phyloP scores from a whole-genome alignment of 2,888 invertebrate genomes.

The Agelastica alni region DNA sequence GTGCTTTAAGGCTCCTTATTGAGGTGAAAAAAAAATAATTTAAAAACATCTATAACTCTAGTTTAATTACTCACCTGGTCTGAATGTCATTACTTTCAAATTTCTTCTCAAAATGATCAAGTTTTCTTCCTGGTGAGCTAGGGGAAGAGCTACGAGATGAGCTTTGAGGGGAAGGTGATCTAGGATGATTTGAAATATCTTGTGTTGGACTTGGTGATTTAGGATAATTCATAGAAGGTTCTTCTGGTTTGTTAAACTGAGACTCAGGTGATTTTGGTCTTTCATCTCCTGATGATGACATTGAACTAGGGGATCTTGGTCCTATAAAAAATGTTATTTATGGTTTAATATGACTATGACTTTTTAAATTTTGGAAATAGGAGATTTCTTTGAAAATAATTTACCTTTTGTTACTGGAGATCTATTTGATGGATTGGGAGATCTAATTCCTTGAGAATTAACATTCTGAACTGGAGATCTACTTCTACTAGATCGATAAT shows the following conservation, averaged over 20 bases:
- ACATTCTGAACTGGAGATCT: slow-evolving; percentile 16
- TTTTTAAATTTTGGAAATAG: too few species aligned
- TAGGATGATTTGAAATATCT: slow-evolving; percentile 3
- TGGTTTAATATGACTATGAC: too few species aligned
- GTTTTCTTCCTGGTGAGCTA: slow-evolving; percentile 1
- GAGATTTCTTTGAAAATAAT: too few species aligned
- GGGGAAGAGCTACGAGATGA: slow-evolving; percentile 18
- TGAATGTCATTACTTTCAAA: too few species aligned
- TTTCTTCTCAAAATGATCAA: slow-evolving; percentile 9
- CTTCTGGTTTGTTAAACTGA: not conserved
- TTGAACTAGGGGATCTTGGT: slow-evolving; percentile 7
- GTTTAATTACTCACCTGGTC: too few species aligned
- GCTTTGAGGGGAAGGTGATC: slow-evolving; percentile 39
- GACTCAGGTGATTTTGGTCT: slow-evolving; percentile 3
- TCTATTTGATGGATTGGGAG: slow-evolving; percentile 8
- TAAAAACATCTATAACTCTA: too few species aligned
- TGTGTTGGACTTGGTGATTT: slow-evolving; percentile 12
- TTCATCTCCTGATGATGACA: slow-evolving; percentile 13
- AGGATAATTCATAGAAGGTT: slow-evolving; percentile 14
- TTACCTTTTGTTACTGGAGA: not conserved
- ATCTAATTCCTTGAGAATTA: slow-evolving; percentile 18
- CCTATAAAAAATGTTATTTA: slow-evolving; percentile 3
- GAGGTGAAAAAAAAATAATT: not conserved
- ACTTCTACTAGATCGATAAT: slow-evolving; percentile 21
- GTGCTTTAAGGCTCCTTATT: not conserved